Conservation (phyloP, 2,797 vertebrate genomes). For the Hapalemur alaotrensis region DNA sequence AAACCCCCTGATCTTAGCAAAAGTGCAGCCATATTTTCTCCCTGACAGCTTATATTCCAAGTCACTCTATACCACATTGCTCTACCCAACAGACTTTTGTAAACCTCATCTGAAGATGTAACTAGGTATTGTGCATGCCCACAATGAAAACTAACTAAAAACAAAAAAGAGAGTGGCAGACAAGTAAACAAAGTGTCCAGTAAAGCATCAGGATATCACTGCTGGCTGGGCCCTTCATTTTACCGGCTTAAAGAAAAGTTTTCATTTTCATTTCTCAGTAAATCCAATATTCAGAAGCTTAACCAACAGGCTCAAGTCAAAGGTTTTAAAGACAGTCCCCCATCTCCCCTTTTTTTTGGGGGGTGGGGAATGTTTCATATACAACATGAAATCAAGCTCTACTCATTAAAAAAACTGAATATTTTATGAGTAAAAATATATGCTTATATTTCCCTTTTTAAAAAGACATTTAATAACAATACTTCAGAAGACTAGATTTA, state of each 20-base stretch:
- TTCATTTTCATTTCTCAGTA: slow-evolving; percentile 35
- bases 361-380: slow-evolving; percentile 83
- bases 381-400: slow-evolving; percentile 84
- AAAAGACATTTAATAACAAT: slow-evolving; percentile 81
- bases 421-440: slow-evolving; percentile 85
- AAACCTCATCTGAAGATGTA: slow-evolving; percentile 67
- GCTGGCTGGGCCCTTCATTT: slow-evolving; percentile 58
- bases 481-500: slow-evolving; percentile 66
- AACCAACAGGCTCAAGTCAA: slow-evolving; percentile 79
- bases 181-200: slow-evolving; percentile 74
- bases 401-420: slow-evolving; percentile 73
- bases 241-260: background rate
- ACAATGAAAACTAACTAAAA: slow-evolving; percentile 74
- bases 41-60: background rate
- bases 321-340: slow-evolving; percentile 46
- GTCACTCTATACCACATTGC: background rate
- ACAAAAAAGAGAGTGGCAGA: slow-evolving; percentile 71
- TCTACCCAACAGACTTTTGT: slow-evolving; percentile 39
- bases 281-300: slow-evolving; percentile 49
- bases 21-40: background rate
- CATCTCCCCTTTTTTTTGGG: slow-evolving; percentile 45
- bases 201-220: slow-evolving; percentile 82
- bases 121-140: slow-evolving; percentile 58
- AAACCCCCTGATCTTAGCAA: background rate
- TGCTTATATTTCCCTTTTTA: slow-evolving; percentile 77